phyloP scores from a whole-genome alignment of 2,888 invertebrate genomes.

The Linyphia triangularis region DNA sequence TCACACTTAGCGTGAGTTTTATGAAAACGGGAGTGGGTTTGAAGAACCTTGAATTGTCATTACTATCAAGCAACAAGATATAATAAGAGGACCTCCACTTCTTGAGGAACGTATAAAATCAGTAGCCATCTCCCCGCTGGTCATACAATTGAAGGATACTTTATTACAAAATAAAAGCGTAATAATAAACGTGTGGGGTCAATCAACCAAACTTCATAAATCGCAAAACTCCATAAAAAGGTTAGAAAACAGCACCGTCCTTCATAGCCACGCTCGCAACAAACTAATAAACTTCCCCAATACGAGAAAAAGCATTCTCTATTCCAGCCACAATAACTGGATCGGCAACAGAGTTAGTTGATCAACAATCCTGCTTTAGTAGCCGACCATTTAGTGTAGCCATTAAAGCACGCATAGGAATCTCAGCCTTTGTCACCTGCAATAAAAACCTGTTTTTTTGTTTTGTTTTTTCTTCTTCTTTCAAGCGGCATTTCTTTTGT shows the following conservation, averaged over 20 bases:
- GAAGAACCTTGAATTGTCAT: too few species aligned
- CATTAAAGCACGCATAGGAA: constrained; percentile 39
- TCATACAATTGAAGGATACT: too few species aligned
- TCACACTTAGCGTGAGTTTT: too few species aligned
- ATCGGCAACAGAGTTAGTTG: constrained; percentile 15
- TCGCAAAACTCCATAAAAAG: not conserved
- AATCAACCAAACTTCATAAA: constrained; percentile 34
- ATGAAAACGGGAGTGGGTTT: too few species aligned
- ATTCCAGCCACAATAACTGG: not conserved
- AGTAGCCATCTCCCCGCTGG: too few species aligned
- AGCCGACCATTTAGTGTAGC: constrained; percentile 41
- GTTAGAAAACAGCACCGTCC: not conserved
- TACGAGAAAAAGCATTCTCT: not conserved
- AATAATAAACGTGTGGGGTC: too few species aligned
- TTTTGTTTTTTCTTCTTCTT: constrained; percentile 23
- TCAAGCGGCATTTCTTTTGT: constrained; percentile 50
- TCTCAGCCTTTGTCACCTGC: constrained; percentile 36
- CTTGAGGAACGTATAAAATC: too few species aligned
- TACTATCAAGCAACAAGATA: too few species aligned
- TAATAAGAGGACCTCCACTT: too few species aligned
- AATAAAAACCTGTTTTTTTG: constrained; percentile 49
- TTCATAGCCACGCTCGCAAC: not conserved
- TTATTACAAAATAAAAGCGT: too few species aligned
- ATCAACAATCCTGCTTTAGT: constrained; percentile 49
- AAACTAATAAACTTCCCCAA: not conserved